Percentiles rank a stretch among this genome's conserved stretches.
Conservation (phyloP, 2,797 vertebrate species). For the Peromyscus aztecus region DNA sequence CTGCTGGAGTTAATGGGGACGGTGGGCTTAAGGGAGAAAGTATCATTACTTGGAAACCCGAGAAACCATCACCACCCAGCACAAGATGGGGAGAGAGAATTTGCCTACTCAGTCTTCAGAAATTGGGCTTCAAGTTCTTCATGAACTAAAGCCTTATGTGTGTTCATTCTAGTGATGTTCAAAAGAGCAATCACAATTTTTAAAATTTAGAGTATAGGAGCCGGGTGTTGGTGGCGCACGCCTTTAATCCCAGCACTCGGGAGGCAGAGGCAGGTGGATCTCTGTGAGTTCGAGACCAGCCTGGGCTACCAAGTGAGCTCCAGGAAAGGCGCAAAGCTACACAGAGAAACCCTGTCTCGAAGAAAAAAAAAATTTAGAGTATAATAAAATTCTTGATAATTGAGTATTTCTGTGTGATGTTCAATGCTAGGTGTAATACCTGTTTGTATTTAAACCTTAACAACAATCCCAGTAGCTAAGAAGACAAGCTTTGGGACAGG, state of each 20-base stretch:
- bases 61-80: background rate
- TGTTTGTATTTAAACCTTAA: background rate
- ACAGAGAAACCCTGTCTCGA: too few species aligned
- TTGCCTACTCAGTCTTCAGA: background rate
- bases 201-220: too few species aligned
- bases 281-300: too few species aligned
- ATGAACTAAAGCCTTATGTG: background rate
- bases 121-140: background rate
- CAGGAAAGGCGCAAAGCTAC: too few species aligned
- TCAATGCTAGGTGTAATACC: background rate
- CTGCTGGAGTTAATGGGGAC: background rate
- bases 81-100: background rate
- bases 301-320: too few species aligned
- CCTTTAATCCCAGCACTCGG: too few species aligned
- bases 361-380: too few species aligned
- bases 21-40: background rate
- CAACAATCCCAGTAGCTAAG: background rate
- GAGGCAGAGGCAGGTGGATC: too few species aligned
- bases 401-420: background rate
- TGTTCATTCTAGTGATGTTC: slow-evolving; percentile 8
- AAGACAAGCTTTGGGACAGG: background rate
- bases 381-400: background rate
- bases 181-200: background rate
- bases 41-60: background rate
- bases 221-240: too few species aligned